Conservation (phyloP, 2,113 vertebrate species). For the Callorhinus ursinus region DNA sequence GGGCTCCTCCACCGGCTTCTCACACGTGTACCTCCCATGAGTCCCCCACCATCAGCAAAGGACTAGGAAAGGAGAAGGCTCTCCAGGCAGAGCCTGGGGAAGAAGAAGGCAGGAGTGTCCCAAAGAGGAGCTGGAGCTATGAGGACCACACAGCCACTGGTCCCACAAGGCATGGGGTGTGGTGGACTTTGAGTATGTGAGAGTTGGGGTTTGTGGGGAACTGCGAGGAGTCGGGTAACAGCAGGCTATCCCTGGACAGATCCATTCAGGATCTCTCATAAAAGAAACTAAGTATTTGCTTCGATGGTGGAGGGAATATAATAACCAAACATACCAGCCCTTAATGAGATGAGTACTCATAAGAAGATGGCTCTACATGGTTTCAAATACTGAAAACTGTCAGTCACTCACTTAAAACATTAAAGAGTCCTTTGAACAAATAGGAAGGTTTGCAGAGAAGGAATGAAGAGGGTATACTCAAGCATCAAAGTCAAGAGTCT, state of each 20-base stretch:
- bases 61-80: background rate
- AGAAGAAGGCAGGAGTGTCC: background rate
- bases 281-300: background rate
- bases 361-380: background rate
- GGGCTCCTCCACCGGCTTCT: background rate
- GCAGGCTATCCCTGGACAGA: background rate
- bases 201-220: background rate
- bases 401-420: background rate
- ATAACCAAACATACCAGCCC: background rate
- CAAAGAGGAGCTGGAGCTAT: background rate
- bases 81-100: too few species aligned
- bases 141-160: background rate
- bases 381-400: background rate
- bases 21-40: background rate
- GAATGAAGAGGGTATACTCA: background rate
- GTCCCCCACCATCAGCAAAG: background rate
- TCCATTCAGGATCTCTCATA: background rate
- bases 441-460: background rate
- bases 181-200: background rate
- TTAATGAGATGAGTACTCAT: background rate
- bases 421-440: background rate
- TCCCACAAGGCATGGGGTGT: background rate
- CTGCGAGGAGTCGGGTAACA: rapidly evolving
- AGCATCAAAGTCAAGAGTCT: slow-evolving; percentile 16
- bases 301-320: background rate